These are phyloP conservation scores for Scolopax mira DNA, from an alignment of 2,113 vertebrate species.

Conservation along the genomic window DNA sequence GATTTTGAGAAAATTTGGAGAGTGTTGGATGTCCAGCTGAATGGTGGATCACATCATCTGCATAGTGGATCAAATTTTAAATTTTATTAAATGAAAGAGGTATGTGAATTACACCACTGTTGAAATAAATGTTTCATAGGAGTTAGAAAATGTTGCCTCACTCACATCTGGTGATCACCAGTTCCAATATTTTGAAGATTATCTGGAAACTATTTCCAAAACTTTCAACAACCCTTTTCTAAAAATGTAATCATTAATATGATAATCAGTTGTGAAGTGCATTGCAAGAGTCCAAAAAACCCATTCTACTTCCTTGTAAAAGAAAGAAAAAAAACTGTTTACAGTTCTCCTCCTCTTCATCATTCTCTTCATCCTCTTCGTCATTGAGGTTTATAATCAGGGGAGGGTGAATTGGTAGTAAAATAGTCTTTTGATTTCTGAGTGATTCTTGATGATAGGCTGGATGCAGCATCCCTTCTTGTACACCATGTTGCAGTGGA, in stretches of 20 bases:
- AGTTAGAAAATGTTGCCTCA: not conserved
- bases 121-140: not conserved
- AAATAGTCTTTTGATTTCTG: constrained; percentile 38
- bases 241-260: not conserved
- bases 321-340: not conserved
- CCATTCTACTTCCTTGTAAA: not conserved
- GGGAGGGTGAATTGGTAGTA: constrained; percentile 64
- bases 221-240: not conserved
- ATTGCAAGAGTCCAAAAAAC: not conserved
- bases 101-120: not conserved
- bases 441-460: constrained; percentile 31
- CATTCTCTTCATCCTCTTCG: constrained; percentile 63
- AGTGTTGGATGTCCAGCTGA: not conserved
- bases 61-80: not conserved
- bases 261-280: not conserved
- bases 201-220: not conserved
- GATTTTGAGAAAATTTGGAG: not conserved
- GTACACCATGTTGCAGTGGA: constrained; percentile 46
- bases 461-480: constrained; percentile 27
- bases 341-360: constrained; percentile 51
- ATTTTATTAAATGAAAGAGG: not conserved
- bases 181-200: not conserved
- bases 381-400: constrained; percentile 66
- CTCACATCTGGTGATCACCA: not conserved
- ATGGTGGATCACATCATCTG: not conserved